These are phyloP conservation scores for Coptodon rendalli DNA, from an alignment of 2,113 vertebrate genomes.

Conservation along the genomic window DNA sequence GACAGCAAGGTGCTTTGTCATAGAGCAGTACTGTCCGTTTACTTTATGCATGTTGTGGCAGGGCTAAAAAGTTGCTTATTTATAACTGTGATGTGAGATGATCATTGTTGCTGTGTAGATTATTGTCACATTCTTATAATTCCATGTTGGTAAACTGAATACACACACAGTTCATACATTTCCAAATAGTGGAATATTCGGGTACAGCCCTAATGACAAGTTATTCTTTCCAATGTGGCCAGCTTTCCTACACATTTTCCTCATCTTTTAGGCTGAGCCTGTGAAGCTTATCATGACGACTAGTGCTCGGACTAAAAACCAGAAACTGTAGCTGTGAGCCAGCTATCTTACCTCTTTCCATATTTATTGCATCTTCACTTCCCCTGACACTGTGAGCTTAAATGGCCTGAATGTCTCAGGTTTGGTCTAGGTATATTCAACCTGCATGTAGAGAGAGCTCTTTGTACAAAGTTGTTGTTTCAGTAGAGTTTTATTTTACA, in stretches of 20 bases:
- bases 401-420: not conserved
- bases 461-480: slow-evolving; percentile 73
- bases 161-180: not conserved
- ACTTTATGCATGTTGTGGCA: not conserved
- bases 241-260: not conserved
- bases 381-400: not conserved
- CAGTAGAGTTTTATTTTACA: slow-evolving; percentile 93
- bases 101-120: not conserved
- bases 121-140: not conserved
- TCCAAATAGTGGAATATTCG: not conserved
- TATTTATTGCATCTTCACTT: not conserved
- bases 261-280: not conserved
- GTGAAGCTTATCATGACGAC: not conserved
- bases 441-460: slow-evolving; percentile 89
- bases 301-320: not conserved
- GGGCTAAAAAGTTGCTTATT: not conserved
- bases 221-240: not conserved
- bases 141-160: not conserved
- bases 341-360: not conserved
- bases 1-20: not conserved
- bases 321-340: not conserved
- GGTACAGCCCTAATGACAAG: not conserved
- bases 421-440: slow-evolving; percentile 46
- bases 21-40: not conserved
- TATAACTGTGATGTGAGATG: not conserved